phyloP scores from a whole-genome alignment of 2,113 vertebrate species.

The Bubo scandiacus region DNA sequence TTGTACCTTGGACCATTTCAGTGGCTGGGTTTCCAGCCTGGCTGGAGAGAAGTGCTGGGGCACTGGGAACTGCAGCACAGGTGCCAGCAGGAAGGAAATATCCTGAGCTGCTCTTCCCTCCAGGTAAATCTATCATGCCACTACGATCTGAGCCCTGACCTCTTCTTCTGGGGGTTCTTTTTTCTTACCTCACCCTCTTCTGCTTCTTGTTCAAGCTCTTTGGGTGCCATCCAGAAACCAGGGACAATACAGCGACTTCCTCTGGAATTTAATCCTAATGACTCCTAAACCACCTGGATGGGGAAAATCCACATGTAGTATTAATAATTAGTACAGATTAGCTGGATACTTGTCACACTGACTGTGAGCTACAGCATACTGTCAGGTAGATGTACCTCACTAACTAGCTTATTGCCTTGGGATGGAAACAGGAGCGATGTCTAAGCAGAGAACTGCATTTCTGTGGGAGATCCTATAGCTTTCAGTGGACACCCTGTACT shows the following conservation, averaged over 20 bases:
- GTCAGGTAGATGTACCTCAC: neutral
- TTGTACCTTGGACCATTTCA: neutral
- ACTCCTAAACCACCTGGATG: neutral
- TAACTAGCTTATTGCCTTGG: neutral
- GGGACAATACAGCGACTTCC: neutral
- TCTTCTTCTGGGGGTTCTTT: neutral
- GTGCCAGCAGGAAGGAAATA: neutral
- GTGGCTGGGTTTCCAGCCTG: neutral
- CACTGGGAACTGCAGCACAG: neutral
- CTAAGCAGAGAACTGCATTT: neutral
- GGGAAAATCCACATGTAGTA: neutral
- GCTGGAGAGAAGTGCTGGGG: neutral
- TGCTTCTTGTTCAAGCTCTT: neutral
- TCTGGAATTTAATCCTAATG: neutral
- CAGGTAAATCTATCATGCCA: neutral
- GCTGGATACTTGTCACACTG: neutral
- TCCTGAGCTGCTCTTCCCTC: neutral
- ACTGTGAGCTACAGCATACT: rapidly evolving
- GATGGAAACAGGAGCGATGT: neutral
- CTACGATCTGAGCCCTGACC: neutral
- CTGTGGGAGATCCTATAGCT: neutral
- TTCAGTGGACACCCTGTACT: neutral
- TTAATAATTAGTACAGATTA: neutral
- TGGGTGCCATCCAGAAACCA: neutral
- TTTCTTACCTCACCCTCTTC: neutral